Evolutionary conservation across 2,888 invertebrate genomes (phyloP).

Genomic region (Diabrotica balteata): DNA sequence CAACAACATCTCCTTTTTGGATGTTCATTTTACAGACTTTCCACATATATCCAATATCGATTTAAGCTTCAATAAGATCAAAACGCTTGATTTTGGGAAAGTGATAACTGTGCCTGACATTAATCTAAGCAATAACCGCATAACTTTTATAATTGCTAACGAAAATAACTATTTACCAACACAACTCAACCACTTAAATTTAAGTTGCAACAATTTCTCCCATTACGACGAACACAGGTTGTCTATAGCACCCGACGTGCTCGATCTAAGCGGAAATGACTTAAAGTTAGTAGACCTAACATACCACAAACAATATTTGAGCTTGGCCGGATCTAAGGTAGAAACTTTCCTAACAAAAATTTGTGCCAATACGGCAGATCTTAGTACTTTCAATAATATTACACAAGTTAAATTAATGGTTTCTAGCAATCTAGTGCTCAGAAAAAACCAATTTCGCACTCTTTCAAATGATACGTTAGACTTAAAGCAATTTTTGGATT

Average conservation of each 20-base stretch:
- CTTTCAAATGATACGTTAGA: background rate
- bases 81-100: slow-evolving; percentile 4
- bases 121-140: slow-evolving; percentile 15
- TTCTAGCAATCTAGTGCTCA: slow-evolving; percentile 1
- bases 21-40: slow-evolving; percentile 1
- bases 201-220: slow-evolving; percentile 4
- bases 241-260: background rate
- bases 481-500: slow-evolving; percentile 2
- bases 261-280: slow-evolving; percentile 19
- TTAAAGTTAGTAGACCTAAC: slow-evolving; percentile 7
- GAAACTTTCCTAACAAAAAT: background rate
- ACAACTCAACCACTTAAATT: slow-evolving; percentile 7
- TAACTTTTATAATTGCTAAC: no score
- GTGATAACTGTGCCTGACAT: background rate
- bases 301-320: slow-evolving; percentile 8
- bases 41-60: slow-evolving; percentile 1
- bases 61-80: slow-evolving; percentile 16
- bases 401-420: slow-evolving; percentile 1
- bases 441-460: slow-evolving; percentile 7
- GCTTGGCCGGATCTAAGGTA: slow-evolving; percentile 9
- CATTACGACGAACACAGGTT: slow-evolving; percentile 6
- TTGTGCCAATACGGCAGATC: slow-evolving; percentile 1
- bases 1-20: slow-evolving; percentile 9
- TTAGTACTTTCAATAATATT: slow-evolving; percentile 1
- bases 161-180: no score